Evolutionary conservation across 2,888 invertebrate genomes (phyloP).

Genomic region (Lasioglossum villosulum): DNA sequence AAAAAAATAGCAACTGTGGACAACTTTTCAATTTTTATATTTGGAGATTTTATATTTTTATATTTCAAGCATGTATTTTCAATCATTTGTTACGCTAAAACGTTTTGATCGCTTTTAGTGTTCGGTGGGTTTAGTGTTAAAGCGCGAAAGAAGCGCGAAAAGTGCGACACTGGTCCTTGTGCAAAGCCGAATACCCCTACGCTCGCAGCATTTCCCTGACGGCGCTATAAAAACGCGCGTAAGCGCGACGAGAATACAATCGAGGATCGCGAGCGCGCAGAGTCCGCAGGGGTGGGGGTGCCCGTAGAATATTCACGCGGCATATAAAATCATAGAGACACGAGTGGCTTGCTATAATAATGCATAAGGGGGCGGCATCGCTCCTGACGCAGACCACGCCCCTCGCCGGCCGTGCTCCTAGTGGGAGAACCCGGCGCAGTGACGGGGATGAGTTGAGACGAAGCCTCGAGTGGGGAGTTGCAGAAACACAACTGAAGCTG

Average conservation of each 20-base stretch:
- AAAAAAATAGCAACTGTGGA: too few species aligned
- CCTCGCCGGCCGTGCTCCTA: slow-evolving; percentile 63
- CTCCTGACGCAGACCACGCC: slow-evolving; percentile 77
- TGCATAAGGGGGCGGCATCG: slow-evolving; percentile 83
- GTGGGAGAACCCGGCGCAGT: slow-evolving; percentile 68
- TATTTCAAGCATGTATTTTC: too few species aligned
- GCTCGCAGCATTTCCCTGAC: slow-evolving; percentile 34
- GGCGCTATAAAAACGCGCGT: slow-evolving; percentile 52
- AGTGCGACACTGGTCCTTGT: slow-evolving; percentile 12
- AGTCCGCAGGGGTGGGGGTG: slow-evolving; percentile 56
- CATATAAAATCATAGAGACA: slow-evolving; percentile 83
- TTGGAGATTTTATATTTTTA: too few species aligned
- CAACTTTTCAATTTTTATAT: too few species aligned
- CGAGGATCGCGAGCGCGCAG: slow-evolving; percentile 79
- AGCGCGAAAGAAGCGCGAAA: slow-evolving; percentile 22
- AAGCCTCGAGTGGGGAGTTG: slow-evolving; percentile 41
- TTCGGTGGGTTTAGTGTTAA: not conserved
- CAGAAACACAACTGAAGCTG: slow-evolving; percentile 51
- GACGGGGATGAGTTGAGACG: slow-evolving; percentile 74
- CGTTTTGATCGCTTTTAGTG: too few species aligned
- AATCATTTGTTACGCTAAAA: too few species aligned
- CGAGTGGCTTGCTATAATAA: slow-evolving; percentile 82
- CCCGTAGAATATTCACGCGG: slow-evolving; percentile 74
- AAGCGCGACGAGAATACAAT: slow-evolving; percentile 76
- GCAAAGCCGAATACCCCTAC: not conserved